Evolutionary conservation across 2,888 invertebrate species (phyloP), one percentile per base, ranked within the genome.

Genomic region (Drosophila mercatorum): DNA sequence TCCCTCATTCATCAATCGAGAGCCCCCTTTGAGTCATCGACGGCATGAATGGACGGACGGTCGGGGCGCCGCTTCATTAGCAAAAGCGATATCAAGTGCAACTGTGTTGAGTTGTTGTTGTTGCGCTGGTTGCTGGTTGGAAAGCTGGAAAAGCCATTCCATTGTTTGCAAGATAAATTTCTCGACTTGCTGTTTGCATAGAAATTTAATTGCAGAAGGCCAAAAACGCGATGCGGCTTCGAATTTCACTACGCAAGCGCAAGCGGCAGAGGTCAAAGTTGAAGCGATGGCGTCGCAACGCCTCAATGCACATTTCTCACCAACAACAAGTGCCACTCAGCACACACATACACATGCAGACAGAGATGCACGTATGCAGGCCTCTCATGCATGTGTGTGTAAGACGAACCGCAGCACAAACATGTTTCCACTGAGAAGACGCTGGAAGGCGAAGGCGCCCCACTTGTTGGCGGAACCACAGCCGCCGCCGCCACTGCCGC

Each of bases 171-270:
- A 73, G 56, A 70, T 34, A 73, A 73, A 62, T 72, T 63, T 65
- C 70, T 66, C 59, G 47, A 14, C 60, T 59, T 53, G 60, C 17
- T 38, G 52, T 61, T 43, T 53, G 43, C 66, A 75, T 75, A 74
- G 78, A 90, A 84, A 90, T 75, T 83, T 77, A 88, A 90, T 90
- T 88, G 72, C 87, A 83, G 75, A 86, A 86, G 83, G 88, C 82
- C 72, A 78, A 75, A 84, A 70, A 78, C 68, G 78, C 63, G 63
- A 60, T 14, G 58, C 57, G 64, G 81, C 87, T 59, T 87, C 68
- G 49, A 67, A 89, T 89, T 83, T 87, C 88, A 75, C 75, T 73
- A 60, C 38, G 59, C 74, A 46, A 68, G 49, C 59, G 68, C 41
- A 31, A 55, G 44, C 40, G 28, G 44, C 64, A 74, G 89, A 88